Base-by-base conservation (phyloP, 2,888 invertebrate genomes). In the Agrochola lota region DNA sequence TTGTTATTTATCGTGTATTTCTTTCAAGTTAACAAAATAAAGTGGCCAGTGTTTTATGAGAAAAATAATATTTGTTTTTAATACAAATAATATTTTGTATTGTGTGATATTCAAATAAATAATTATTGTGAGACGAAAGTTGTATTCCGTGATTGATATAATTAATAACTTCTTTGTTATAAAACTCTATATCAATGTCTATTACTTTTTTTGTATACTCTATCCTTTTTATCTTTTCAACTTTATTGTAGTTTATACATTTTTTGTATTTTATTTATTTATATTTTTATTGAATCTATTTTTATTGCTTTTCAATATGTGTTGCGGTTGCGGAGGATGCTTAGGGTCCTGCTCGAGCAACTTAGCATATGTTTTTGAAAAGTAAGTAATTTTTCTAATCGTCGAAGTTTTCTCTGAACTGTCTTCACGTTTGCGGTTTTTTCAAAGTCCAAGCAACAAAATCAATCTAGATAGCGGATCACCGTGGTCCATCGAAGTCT, bases 291-390 rank as follows among this genome's bases (percentile, higher is more conserved):
- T 40, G n/a, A 57, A 62, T 71, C 0, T 60, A 57, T 55, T 64
- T 77, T 63, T 74, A 62, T 72, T 63, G 23, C 9, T 23, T 43
- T 79, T 71, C 62, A 80, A 69, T 77, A 87, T 91, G 91, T 89
- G 89, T 77, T 86, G 87, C 59, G 73, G 77, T n/a, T 90, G 87
- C 52, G 40, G 55, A 3, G 0, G 2, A 0, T 17, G 2, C 20
- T 8, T 35, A 62, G 84, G 86, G 2, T 75, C 74, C 59, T 87
- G 81, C 20, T 30, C 90, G 8, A 91, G 91, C 26, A 90, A 87
- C 67, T 17, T 90, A 9, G 76, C 90, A 30, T 92, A 91, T 77
- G 68, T 90, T 59, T 55, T 90, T 59, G 93, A 93, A 87, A 92
- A 87, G 93, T 93, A 82, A 79, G 77, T 60, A n/a, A 49, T 49